Base-by-base conservation (phyloP, 64 coral and sea anemone genomes). In the Trachythela sp. region DNA sequence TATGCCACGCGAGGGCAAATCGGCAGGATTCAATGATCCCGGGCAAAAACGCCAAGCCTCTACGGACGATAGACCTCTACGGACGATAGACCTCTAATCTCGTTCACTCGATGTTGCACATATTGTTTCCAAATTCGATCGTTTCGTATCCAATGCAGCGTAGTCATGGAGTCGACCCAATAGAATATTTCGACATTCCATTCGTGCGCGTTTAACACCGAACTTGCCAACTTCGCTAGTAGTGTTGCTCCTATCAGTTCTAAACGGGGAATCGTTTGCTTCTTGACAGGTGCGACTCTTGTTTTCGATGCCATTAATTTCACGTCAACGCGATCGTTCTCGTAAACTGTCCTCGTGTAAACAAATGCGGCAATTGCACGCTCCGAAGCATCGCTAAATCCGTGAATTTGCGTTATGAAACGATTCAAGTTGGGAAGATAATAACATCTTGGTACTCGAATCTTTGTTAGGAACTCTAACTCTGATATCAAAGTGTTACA, bases 321-420 rank as follows among this genome's bases (percentile, higher is more conserved):
- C 54, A 77, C 77, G 48, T 40, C 49, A 14, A 67, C 52, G 64
- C 64, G 8, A n/a, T 32, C 29, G 27, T 36, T 85, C 38, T 59
- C 32, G 32, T 45, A 54, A 36, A 83, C 89, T 38, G 39, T 77
- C 40, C 77, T 90, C 27, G 59, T 34, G 37, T 90, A 85, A 10
- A 90, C 89, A 39, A 24, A 43, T 24, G 89, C 89, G 24, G 45
- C 77, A 24, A 83, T 83, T 8, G 77, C 89, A 45, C 54, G 52
- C n/a, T 43, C 48, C 3, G 77, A 90, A 20, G 77, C 89, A 36
- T 90, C 77, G 40, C 89, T 90, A 27, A 90, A 90, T 31, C 51
- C 89, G 14, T 90, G 89, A 84, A 89, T 48, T 77, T 89, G 70
- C 40, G 70, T 33, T 36, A 67, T 71, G 0, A 87, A 2, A 43